phyloP scores from a whole-genome alignment of 2,113 vertebrate species.

The Xenopus tropicalis region DNA sequence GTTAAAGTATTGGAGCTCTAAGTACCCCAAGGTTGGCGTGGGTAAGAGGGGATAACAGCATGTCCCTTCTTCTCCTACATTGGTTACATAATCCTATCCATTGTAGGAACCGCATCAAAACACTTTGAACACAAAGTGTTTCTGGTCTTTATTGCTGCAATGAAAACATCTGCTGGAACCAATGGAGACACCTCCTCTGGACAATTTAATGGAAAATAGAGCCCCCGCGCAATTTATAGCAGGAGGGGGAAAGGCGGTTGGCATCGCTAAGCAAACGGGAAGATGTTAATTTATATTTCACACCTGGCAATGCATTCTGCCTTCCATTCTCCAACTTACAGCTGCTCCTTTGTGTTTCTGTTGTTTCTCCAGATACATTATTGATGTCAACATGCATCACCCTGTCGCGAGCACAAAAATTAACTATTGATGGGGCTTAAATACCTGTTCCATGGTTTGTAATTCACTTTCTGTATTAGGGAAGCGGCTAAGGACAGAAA shows the following conservation, averaged over 20 bases:
- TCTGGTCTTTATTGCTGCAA: too few relatives aligned
- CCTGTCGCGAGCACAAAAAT: background rate
- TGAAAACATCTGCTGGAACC: too few relatives aligned
- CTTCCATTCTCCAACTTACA: slow-evolving; percentile 20
- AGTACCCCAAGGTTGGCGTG: too few relatives aligned
- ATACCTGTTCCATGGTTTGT: background rate
- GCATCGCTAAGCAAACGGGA: slow-evolving; percentile 16
- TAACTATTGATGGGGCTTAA: slow-evolving; percentile 19
- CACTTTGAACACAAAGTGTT: too few relatives aligned
- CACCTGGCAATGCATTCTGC: slow-evolving; percentile 27
- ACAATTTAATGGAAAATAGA: too few relatives aligned
- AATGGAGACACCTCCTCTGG: too few relatives aligned
- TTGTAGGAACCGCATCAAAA: too few relatives aligned
- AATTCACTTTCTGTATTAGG: background rate
- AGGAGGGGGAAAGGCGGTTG: slow-evolving; percentile 1
- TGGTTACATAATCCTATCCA: too few relatives aligned
- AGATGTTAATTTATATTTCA: slow-evolving; percentile 25
- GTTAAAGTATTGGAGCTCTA: too few relatives aligned
- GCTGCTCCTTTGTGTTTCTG: slow-evolving; percentile 21
- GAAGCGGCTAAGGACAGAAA: too few relatives aligned
- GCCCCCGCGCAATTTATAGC: slow-evolving; percentile 16
- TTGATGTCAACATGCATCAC: slow-evolving; percentile 31
- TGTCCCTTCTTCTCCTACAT: too few relatives aligned
- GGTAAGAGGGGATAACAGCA: too few relatives aligned
- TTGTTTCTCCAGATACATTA: slow-evolving; percentile 22